These are phyloP conservation scores for Melanerpes aurifrons DNA, from an alignment of 2,113 vertebrate species.

Conservation along the genomic window DNA sequence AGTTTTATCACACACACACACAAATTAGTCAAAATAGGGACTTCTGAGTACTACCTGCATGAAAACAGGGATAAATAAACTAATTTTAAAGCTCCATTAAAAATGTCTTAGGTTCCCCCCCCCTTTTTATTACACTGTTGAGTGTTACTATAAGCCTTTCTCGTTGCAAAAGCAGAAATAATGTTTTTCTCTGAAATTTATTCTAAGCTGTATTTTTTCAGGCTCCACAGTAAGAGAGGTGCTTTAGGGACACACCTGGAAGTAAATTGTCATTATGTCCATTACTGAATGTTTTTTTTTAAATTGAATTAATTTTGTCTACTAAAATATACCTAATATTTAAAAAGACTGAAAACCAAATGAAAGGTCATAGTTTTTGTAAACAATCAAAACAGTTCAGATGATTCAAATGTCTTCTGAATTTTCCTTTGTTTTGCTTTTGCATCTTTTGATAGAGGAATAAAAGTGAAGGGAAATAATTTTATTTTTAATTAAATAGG, in stretches of 20 bases:
- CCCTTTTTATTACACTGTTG: not conserved
- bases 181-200: not conserved
- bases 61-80: not conserved
- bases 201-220: not conserved
- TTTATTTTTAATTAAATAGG: not conserved
- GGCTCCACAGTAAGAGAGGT: not conserved
- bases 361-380: not conserved
- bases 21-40: not conserved
- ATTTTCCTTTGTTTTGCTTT: not conserved
- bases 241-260: not conserved
- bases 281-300: not conserved
- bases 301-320: not conserved
- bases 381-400: not conserved
- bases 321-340: not conserved
- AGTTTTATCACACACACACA: not conserved
- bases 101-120: not conserved
- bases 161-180: not conserved
- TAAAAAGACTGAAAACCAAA: not conserved
- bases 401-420: not conserved
- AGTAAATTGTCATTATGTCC: not conserved
- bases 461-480: not conserved
- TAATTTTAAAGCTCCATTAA: not conserved
- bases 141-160: too few species aligned
- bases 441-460: not conserved
- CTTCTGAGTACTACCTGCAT: not conserved